Conservation (phyloP, 2,113 vertebrate genomes). For the Trogon surrucura region DNA sequence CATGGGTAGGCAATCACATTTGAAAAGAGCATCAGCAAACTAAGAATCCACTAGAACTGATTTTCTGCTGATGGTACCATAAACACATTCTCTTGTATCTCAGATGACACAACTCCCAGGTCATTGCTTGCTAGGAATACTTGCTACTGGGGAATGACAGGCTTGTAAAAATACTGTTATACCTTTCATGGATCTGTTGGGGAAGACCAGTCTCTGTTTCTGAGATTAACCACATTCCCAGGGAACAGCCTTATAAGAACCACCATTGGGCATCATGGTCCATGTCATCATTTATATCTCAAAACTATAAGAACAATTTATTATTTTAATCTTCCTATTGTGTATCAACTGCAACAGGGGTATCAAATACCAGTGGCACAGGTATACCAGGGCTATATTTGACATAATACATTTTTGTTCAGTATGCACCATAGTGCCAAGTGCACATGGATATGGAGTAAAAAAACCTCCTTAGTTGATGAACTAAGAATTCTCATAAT, state of each 20-base stretch:
- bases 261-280: background rate
- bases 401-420: background rate
- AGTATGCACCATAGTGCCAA: background rate
- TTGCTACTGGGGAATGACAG: background rate
- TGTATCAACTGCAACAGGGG: background rate
- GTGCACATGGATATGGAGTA: background rate
- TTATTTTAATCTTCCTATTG: background rate
- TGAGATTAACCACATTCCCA: background rate
- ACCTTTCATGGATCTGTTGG: background rate
- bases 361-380: background rate
- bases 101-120: background rate
- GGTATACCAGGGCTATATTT: background rate
- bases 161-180: background rate
- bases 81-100: background rate
- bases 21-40: background rate
- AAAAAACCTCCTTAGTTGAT: background rate
- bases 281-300: background rate
- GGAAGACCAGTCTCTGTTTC: background rate
- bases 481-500: background rate
- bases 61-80: background rate
- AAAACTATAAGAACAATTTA: background rate
- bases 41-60: background rate
- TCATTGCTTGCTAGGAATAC: background rate
- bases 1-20: background rate
- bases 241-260: background rate